Evolutionary conservation across 2,797 vertebrate genomes (phyloP).

Genomic region (Eulemur mongoz): DNA sequence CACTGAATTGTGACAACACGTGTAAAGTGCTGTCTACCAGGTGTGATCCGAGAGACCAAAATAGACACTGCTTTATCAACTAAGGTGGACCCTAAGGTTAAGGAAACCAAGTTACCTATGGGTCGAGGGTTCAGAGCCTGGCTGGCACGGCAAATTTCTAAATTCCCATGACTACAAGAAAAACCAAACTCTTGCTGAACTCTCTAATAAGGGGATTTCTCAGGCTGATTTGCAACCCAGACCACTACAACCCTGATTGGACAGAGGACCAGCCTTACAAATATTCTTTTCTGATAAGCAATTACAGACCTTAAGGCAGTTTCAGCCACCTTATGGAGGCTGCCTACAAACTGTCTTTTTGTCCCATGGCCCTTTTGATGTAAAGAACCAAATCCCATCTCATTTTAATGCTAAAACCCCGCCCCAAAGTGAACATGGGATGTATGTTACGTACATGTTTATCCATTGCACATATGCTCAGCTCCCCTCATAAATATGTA

Average conservation of each 20-base stretch:
- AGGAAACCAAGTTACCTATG: background rate
- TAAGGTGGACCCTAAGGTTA: background rate
- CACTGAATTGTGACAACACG: background rate
- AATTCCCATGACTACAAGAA: background rate
- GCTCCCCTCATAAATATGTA: background rate
- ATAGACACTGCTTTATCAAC: background rate
- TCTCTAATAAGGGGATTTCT: background rate
- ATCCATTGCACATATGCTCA: background rate
- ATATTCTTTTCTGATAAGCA: background rate
- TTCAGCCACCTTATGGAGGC: background rate
- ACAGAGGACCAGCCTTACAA: background rate
- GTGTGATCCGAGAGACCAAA: background rate
- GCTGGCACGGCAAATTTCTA: background rate
- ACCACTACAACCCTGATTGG: background rate
- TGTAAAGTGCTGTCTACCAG: background rate
- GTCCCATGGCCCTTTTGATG: background rate
- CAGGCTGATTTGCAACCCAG: background rate
- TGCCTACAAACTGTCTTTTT: background rate
- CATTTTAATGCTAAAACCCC: background rate
- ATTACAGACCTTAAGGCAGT: background rate
- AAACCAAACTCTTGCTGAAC: background rate
- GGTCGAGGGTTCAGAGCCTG: background rate
- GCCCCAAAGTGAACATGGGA: background rate
- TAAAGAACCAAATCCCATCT: background rate
- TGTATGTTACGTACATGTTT: background rate